These are phyloP conservation scores for Spicauda simplicius DNA, from an alignment of 2,888 invertebrate species.

Conservation along the genomic window DNA sequence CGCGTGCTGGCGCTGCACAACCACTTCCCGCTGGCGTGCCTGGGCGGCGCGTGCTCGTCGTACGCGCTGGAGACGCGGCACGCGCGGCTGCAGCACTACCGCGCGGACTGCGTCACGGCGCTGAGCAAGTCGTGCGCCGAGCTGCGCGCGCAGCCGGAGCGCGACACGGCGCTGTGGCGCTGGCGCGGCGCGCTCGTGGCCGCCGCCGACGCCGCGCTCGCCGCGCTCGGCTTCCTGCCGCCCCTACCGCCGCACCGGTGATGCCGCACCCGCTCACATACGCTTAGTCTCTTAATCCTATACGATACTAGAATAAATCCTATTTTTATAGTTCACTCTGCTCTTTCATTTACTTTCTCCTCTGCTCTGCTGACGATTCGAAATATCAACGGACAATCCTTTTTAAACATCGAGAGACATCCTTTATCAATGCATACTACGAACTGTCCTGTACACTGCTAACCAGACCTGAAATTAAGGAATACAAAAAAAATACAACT, in stretches of 20 bases:
- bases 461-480: too few species aligned
- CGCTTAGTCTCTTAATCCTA: constrained; percentile 47
- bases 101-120: constrained; percentile 95
- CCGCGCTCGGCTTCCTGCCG: constrained; percentile 89
- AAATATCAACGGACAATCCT: too few species aligned
- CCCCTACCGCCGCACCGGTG: constrained; percentile 74
- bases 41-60: constrained; percentile 93
- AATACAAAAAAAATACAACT: too few species aligned
- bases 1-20: constrained; percentile 95
- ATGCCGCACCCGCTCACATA: constrained; percentile 46
- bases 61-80: constrained; percentile 92
- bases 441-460: too few species aligned
- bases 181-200: constrained; percentile 91
- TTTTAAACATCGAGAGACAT: too few species aligned
- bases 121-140: constrained; percentile 93
- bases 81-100: constrained; percentile 97
- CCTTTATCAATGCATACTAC: too few species aligned
- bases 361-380: too few species aligned
- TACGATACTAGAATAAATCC: constrained; percentile 62
- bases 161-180: constrained; percentile 95
- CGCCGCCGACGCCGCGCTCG: constrained; percentile 88
- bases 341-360: constrained; percentile 20
- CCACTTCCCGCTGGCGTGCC: constrained; percentile 95
- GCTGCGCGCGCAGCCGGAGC: constrained; percentile 91
- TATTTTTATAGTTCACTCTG: constrained; percentile 63